These are phyloP conservation scores for Aviceda subcristata DNA, from an alignment of 2,113 vertebrate genomes.

Conservation along the genomic window DNA sequence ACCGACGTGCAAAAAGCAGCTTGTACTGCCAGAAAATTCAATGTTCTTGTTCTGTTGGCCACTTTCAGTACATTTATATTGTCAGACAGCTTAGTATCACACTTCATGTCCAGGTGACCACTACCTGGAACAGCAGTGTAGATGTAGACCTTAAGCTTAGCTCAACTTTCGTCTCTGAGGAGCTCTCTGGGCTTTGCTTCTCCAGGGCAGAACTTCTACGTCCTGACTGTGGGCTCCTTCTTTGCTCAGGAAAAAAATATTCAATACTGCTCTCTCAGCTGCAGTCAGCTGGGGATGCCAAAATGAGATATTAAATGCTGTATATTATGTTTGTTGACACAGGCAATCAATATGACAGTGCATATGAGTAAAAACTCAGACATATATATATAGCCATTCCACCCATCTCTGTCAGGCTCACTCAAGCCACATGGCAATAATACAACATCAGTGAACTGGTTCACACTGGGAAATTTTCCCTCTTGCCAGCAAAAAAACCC, in stretches of 20 bases:
- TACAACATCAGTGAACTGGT: neutral
- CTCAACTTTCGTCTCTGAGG: neutral
- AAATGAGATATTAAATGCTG: neutral
- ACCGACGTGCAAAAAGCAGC: neutral
- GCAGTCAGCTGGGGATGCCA: neutral
- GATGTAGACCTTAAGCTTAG: neutral
- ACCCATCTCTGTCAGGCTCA: neutral
- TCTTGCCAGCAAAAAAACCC: neutral
- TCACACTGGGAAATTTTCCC: neutral
- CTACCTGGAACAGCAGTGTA: neutral
- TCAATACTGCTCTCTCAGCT: neutral
- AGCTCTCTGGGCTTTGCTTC: neutral
- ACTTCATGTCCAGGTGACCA: neutral
- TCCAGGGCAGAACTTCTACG: neutral
- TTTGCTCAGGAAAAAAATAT: neutral
- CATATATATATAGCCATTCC: neutral
- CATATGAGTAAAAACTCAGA: neutral
- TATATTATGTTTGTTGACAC: neutral
- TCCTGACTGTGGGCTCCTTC: neutral
- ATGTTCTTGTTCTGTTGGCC: neutral
- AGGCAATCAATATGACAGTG: neutral
- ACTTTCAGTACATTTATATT: neutral
- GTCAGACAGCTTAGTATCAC: neutral
- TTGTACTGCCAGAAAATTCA: neutral
- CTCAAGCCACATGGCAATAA: neutral